Evolutionary conservation across 2,797 vertebrate genomes (phyloP).

Genomic region (Macrochelys suwanniensis): DNA sequence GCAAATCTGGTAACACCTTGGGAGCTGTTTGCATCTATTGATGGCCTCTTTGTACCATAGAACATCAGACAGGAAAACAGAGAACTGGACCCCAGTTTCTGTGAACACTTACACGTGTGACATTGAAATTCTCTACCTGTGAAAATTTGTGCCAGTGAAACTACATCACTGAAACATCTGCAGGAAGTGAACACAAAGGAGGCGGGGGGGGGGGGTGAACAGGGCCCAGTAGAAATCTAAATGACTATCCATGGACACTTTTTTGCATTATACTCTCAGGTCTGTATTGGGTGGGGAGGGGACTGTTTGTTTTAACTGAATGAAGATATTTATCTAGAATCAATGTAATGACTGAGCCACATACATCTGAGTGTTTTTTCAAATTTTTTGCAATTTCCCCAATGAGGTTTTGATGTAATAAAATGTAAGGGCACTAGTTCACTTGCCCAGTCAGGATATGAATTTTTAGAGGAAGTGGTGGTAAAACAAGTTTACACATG

Average conservation of each 20-base stretch:
- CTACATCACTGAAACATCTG: not conserved
- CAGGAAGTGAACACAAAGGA: not conserved
- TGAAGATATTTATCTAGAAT: not conserved
- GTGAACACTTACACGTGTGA: not conserved
- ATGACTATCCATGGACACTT: not conserved
- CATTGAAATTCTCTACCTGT: not conserved
- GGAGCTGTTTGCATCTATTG: not conserved
- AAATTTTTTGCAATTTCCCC: not conserved
- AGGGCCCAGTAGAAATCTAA: not conserved
- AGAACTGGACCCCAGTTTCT: not conserved
- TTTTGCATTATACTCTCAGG: not conserved
- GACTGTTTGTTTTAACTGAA: not conserved
- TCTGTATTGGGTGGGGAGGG: not conserved
- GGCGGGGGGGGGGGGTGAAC: not conserved
- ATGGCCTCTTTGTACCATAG: not conserved
- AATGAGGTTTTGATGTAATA: not conserved
- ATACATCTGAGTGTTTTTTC: not conserved
- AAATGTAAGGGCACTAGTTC: constrained; percentile 40
- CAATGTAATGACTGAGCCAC: not conserved
- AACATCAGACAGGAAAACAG: not conserved
- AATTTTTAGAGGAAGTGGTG: constrained; percentile 23
- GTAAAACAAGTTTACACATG: constrained; percentile 3
- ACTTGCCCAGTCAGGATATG: constrained; percentile 14
- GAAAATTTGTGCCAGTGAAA: constrained; percentile 2
- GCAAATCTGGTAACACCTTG: not conserved